Conservation (phyloP, 2,888 invertebrate genomes). For the Crioceris asparagi region DNA sequence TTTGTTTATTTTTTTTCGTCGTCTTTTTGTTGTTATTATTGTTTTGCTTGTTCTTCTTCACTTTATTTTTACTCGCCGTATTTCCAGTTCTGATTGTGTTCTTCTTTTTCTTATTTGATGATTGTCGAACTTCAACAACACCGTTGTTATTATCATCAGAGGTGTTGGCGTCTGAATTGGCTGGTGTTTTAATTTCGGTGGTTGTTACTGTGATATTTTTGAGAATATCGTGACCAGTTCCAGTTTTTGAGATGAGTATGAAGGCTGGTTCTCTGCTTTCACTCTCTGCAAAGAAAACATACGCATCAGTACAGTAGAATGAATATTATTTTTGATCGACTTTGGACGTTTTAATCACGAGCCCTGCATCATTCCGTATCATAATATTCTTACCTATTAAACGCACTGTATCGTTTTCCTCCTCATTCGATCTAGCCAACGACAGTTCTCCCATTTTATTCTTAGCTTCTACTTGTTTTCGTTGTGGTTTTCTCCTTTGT, state of each 20-base stretch:
- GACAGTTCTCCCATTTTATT: constrained; percentile 35
- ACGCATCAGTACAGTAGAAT: too few species aligned
- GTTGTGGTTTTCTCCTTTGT: constrained; percentile 4
- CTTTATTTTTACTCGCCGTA: constrained; percentile 2
- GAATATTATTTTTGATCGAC: too few species aligned
- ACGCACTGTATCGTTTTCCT: too few species aligned
- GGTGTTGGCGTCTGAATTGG: constrained; percentile 2
- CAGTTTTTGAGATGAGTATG: constrained; percentile 32
- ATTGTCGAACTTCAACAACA: constrained; percentile 22
- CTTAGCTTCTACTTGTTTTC: constrained; percentile 13
- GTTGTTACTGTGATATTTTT: constrained; percentile 19
- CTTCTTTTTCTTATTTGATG: constrained; percentile 25
- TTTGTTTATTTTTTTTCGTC: constrained; percentile 44
- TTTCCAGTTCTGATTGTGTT: constrained; percentile 31
- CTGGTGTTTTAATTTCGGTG: constrained; percentile 5
- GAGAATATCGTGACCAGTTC: constrained; percentile 18
- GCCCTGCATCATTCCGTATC: too few species aligned
- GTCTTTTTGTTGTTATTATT: constrained; percentile 23
- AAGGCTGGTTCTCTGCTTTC: constrained; percentile 32
- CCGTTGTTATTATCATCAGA: constrained; percentile 10
- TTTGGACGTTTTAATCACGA: too few species aligned
- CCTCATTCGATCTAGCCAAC: constrained; percentile 27
- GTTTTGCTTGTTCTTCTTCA: constrained; percentile 13
- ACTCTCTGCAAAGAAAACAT: constrained; percentile 21
- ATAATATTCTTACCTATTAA: constrained; percentile 11